phyloP scores from a whole-genome alignment of 2,888 invertebrate genomes.

The Pyrgus malvae region DNA sequence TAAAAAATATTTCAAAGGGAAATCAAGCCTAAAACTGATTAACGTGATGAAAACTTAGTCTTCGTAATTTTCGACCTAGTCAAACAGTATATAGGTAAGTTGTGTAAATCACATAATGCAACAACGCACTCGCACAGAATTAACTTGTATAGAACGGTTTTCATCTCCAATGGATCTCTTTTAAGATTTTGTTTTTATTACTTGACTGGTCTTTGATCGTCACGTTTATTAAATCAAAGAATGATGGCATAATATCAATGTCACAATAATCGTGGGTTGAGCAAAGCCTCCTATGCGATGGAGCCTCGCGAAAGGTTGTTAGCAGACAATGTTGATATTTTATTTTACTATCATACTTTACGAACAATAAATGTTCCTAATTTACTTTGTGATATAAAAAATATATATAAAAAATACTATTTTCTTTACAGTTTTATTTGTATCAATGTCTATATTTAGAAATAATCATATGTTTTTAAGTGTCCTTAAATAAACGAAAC shows the following conservation, averaged over 20 bases:
- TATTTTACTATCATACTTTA: background rate
- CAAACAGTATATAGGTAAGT: too few species aligned
- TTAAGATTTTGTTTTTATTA: slow-evolving; percentile 15
- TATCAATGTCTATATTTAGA: too few species aligned
- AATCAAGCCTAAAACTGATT: too few species aligned
- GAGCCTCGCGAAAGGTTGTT: slow-evolving; percentile 26
- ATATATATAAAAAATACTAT: too few species aligned
- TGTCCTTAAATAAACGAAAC: too few species aligned
- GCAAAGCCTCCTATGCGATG: slow-evolving; percentile 36
- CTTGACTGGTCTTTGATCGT: slow-evolving; percentile 2
- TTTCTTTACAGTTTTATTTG: too few species aligned
- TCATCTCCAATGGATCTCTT: slow-evolving; percentile 10
- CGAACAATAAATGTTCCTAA: background rate
- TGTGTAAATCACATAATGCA: slow-evolving; percentile 3
- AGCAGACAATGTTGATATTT: slow-evolving; percentile 16
- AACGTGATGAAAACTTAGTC: too few species aligned
- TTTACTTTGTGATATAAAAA: background rate
- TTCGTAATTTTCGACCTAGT: too few species aligned
- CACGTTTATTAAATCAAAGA: slow-evolving; percentile 26
- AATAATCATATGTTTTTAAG: too few species aligned
- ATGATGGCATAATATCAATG: slow-evolving; percentile 29
- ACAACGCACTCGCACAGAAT: slow-evolving; percentile 9
- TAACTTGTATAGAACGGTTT: background rate
- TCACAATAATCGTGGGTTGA: slow-evolving; percentile 41
- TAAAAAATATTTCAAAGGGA: too few species aligned